Evolutionary conservation across 23 tunicate species (phyloP).

Genomic region (Phallusia fumigata): DNA sequence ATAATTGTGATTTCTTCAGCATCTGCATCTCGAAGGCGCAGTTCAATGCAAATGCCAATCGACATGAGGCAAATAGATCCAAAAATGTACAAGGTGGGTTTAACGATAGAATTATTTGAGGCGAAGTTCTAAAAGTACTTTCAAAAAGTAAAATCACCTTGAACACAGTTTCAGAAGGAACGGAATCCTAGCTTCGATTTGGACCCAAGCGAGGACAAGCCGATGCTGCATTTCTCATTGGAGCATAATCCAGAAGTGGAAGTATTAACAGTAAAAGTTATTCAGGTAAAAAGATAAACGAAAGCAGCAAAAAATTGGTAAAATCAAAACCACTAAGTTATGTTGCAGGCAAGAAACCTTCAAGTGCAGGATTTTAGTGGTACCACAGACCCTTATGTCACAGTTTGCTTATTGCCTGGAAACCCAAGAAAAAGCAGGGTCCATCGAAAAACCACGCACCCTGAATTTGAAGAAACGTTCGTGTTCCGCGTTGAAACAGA

Average conservation of each 20-base stretch:
- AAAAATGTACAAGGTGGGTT: slow-evolving; percentile 50
- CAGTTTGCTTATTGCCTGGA: slow-evolving; percentile 46
- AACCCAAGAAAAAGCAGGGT: slow-evolving; percentile 42
- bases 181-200: slow-evolving; percentile 42
- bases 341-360: slow-evolving; percentile 45
- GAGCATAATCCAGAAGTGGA: slow-evolving; percentile 35
- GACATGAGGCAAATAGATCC: slow-evolving; percentile 55
- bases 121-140: not conserved
- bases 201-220: slow-evolving; percentile 41
- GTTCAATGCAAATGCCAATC: slow-evolving; percentile 78
- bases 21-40: slow-evolving; percentile 12
- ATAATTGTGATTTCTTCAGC: not conserved
- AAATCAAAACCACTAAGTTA: not conserved
- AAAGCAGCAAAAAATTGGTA: not conserved
- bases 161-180: not conserved
- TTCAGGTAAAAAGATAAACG: slow-evolving; percentile 32
- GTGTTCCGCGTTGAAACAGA: slow-evolving; percentile 21
- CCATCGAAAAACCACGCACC: slow-evolving; percentile 38
- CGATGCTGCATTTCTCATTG: slow-evolving; percentile 38
- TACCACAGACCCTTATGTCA: slow-evolving; percentile 44
- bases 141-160: not conserved
- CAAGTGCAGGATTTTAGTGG: slow-evolving; percentile 35
- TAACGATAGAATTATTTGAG: not conserved
- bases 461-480: slow-evolving; percentile 64
- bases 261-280: slow-evolving; percentile 48